Conservation (phyloP, 2,888 invertebrate species). For the Ditylenchus weischeri region DNA sequence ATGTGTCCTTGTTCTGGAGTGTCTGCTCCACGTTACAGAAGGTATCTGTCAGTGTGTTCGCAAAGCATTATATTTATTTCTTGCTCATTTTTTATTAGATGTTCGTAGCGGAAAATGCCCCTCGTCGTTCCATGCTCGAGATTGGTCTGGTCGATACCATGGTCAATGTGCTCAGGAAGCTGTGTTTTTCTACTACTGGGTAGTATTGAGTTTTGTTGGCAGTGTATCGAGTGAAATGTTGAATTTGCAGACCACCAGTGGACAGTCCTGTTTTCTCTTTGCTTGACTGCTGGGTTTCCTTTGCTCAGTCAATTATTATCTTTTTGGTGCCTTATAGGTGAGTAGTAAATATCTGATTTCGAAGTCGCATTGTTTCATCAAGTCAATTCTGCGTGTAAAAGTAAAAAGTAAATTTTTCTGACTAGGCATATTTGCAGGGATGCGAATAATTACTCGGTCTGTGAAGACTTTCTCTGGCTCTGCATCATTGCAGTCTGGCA, state of each 20-base stretch:
- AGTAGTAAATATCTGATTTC: neutral
- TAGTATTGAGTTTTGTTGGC: neutral
- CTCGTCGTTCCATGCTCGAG: conserved; percentile 52
- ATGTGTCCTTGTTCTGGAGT: conserved; percentile 48
- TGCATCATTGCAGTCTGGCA: conserved; percentile 38
- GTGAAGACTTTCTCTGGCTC: conserved; percentile 42
- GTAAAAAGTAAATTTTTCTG: conserved; percentile 1
- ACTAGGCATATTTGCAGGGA: conserved; percentile 27
- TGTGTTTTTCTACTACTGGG: conserved; percentile 19
- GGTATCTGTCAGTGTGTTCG: conserved; percentile 20
- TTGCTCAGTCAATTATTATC: conserved; percentile 40
- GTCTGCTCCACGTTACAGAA: conserved; percentile 50
- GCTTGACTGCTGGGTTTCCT: conserved; percentile 44
- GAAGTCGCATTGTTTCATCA: no score
- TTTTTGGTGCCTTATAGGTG: conserved; percentile 39
- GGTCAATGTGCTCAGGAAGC: conserved; percentile 34
- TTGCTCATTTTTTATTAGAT: conserved; percentile 33
- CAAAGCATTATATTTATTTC: conserved; percentile 7
- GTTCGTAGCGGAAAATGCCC: conserved; percentile 47
- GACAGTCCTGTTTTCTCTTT: conserved; percentile 32
- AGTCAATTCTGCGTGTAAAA: no score
- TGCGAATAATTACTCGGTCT: conserved; percentile 25
- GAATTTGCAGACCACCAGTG: conserved; percentile 15
- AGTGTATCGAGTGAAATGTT: neutral
- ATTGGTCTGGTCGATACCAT: conserved; percentile 45